A percentile compares a stretch with the other conserved stretches of the same genome.
Conservation (phyloP, 2,113 vertebrate genomes). For the Bucco capensis region DNA sequence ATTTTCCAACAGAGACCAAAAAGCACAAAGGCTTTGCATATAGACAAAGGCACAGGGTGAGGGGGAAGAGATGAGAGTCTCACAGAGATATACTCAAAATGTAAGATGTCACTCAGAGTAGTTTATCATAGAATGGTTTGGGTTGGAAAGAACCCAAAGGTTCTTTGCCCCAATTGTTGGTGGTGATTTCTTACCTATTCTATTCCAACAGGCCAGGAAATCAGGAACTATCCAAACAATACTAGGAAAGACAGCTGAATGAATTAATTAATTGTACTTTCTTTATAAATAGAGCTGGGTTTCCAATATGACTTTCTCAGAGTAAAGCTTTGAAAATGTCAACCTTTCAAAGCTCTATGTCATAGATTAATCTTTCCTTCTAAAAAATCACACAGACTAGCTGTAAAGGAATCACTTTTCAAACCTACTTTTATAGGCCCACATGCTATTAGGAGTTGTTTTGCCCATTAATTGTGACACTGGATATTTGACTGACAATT, state of each 20-base stretch:
- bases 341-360: not conserved
- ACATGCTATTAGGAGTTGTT: not conserved
- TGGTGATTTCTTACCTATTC: not conserved
- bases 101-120: not conserved
- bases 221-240: not conserved
- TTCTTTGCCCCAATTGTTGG: not conserved
- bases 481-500: not conserved
- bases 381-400: not conserved
- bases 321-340: not conserved
- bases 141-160: not conserved
- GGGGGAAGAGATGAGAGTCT: not conserved
- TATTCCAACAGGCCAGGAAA: not conserved
- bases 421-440: not conserved
- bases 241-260: not conserved
- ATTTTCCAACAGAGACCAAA: not conserved
- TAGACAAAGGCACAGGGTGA: fast-evolving
- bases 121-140: too few relatives aligned
- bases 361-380: not conserved
- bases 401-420: not conserved
- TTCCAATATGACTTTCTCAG: not conserved
- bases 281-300: not conserved
- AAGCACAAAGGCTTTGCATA: fast-evolving
- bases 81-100: too few relatives aligned
- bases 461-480: not conserved
- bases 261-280: not conserved